phyloP scores from a whole-genome alignment of 2,888 invertebrate genomes.

The Catocala nupta region DNA sequence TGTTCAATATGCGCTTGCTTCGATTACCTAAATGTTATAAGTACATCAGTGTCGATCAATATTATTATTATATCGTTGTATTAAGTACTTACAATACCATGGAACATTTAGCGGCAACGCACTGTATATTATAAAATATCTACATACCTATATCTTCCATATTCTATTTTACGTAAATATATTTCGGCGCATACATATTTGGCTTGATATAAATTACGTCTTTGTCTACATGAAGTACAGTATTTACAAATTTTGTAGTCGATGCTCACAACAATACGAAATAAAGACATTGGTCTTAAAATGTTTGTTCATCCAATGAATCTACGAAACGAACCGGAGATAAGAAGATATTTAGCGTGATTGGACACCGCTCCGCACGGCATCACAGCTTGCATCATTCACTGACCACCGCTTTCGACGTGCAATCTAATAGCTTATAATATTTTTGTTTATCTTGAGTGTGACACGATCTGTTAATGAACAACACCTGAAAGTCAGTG shows the following conservation, averaged over 20 bases:
- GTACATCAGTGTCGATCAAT: conserved; percentile 33
- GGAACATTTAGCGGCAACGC: conserved; percentile 28
- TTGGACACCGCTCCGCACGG: conserved; percentile 61
- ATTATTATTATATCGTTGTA: conserved; percentile 38
- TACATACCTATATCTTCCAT: conserved; percentile 33
- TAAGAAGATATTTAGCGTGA: conserved; percentile 39
- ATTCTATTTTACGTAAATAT: conserved; percentile 26
- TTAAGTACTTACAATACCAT: conserved; percentile 25
- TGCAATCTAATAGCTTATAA: conserved; percentile 56
- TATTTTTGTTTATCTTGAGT: conserved; percentile 46
- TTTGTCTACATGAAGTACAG: conserved; percentile 14
- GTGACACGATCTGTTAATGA: conserved; percentile 43
- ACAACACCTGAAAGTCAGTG: conserved; percentile 22
- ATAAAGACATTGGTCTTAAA: neutral
- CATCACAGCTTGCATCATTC: conserved; percentile 70
- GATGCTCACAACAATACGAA: neutral
- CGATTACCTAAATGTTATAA: conserved; percentile 59
- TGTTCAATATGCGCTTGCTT: conserved; percentile 81
- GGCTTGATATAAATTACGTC: conserved; percentile 15
- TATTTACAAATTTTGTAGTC: conserved; percentile 9
- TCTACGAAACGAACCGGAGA: conserved; percentile 12
- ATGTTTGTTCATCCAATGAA: conserved; percentile 14
- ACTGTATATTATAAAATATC: conserved; percentile 33
- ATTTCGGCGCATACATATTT: conserved; percentile 18
- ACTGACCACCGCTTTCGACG: conserved; percentile 69